phyloP scores from a whole-genome alignment of 2,797 vertebrate species.

The Acropternis orthonyx region DNA sequence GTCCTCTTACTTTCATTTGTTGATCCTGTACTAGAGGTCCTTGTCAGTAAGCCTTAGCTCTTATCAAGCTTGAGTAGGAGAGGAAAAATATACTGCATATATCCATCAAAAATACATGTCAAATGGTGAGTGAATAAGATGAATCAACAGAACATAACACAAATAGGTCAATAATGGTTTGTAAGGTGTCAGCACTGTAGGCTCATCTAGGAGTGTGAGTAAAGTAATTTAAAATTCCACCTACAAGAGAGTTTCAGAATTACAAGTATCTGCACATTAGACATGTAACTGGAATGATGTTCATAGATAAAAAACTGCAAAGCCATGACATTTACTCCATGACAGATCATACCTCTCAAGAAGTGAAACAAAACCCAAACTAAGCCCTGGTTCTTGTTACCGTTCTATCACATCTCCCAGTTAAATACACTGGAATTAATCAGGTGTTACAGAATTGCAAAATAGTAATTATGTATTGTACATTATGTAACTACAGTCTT shows the following conservation, averaged over 20 bases:
- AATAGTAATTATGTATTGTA: not conserved
- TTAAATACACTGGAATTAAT: constrained; percentile 27
- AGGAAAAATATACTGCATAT: not conserved
- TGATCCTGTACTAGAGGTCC: not conserved
- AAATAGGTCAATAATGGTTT: not conserved
- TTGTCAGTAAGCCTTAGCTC: not conserved
- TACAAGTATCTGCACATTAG: constrained; percentile 19
- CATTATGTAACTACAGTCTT: not conserved
- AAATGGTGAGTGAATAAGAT: not conserved
- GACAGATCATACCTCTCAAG: not conserved
- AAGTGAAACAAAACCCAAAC: not conserved
- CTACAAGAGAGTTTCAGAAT: constrained; percentile 2
- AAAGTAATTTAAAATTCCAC: not conserved
- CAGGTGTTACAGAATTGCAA: not conserved
- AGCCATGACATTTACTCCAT: not conserved
- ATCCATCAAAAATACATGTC: not conserved
- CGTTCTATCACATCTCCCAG: not conserved
- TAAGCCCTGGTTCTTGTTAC: not conserved
- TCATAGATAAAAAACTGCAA: not conserved
- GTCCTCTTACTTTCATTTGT: not conserved
- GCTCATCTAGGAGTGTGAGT: not conserved
- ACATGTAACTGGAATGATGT: not conserved
- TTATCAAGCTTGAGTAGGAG: not conserved
- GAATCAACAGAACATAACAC: not conserved
- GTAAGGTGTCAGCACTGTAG: not conserved